Evolutionary conservation across 2,113 vertebrate genomes (phyloP).

Genomic region (Pipra filicauda): DNA sequence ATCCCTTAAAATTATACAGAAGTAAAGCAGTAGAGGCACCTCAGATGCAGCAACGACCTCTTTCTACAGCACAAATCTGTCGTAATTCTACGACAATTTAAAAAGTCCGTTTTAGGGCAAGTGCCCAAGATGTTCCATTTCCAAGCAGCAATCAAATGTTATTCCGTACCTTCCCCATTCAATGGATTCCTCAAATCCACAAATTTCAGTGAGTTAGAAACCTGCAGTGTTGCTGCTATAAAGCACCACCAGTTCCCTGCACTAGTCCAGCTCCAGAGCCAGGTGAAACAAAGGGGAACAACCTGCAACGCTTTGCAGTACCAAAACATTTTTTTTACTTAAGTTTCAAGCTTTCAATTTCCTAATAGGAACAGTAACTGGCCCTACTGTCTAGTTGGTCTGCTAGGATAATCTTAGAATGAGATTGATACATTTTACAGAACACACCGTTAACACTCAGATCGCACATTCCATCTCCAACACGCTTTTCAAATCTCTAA

Average conservation of each 20-base stretch:
- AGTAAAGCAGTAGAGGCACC: background rate
- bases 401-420: background rate
- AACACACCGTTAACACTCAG: background rate
- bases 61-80: background rate
- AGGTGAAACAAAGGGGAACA: background rate
- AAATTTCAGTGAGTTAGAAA: background rate
- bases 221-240: background rate
- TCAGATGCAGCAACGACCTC: background rate
- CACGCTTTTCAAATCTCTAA: background rate
- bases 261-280: background rate
- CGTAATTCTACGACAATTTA: background rate
- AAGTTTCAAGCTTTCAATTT: background rate
- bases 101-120: background rate
- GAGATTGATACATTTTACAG: background rate
- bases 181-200: background rate
- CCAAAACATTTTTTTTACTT: background rate
- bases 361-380: background rate
- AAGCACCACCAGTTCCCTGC: background rate
- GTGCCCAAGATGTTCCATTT: background rate
- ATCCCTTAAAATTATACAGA: background rate
- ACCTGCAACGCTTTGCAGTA: background rate
- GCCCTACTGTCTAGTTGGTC: background rate
- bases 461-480: background rate
- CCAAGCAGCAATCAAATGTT: background rate
- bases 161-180: background rate